These are phyloP conservation scores for Sinonovacula constricta DNA, from an alignment of 1,140 invertebrate species.

Conservation along the genomic window DNA sequence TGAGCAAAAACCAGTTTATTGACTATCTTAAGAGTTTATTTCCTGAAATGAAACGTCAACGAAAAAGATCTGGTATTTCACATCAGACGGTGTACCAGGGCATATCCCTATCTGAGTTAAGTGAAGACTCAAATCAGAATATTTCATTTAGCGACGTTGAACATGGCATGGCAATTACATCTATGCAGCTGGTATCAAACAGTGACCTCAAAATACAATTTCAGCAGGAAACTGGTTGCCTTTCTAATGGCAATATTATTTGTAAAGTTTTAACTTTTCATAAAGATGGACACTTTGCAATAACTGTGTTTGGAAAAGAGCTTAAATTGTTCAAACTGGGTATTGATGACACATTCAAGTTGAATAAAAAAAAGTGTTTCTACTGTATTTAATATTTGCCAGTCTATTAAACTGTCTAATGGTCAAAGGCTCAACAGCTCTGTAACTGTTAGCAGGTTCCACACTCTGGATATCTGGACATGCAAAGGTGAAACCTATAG, in stretches of 20 bases:
- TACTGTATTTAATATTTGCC: background rate
- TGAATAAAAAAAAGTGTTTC: background rate
- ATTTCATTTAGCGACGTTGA: background rate
- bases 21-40: background rate
- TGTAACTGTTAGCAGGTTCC: background rate
- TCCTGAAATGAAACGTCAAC: background rate
- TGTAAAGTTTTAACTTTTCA: conserved; percentile 4
- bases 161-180: background rate
- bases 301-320: background rate
- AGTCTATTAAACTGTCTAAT: conserved; percentile 6
- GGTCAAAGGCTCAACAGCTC: background rate
- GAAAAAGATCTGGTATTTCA: background rate
- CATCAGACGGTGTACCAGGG: background rate
- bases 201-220: background rate
- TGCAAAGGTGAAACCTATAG: background rate
- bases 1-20: background rate
- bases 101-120: background rate
- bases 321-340: background rate
- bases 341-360: background rate
- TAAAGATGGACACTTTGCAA: background rate
- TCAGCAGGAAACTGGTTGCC: background rate
- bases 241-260: background rate
- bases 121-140: background rate
- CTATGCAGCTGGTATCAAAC: background rate
- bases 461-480: background rate